phyloP scores from a whole-genome alignment of 2,888 invertebrate genomes.

The Megamerina dolium region DNA sequence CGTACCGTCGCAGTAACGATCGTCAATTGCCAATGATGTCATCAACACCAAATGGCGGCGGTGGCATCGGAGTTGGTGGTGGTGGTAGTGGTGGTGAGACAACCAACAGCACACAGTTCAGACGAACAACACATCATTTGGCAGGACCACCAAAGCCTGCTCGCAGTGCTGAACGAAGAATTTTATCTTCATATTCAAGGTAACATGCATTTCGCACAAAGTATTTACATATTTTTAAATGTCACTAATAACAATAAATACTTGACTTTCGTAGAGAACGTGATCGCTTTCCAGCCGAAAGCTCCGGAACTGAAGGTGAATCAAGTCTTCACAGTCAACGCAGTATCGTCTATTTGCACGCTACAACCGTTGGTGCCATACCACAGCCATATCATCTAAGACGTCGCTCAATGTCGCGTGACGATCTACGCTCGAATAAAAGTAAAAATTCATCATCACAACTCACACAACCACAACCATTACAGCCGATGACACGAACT shows the following conservation, averaged over 20 bases:
- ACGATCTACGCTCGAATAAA: conserved; percentile 63
- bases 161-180: conserved; percentile 40
- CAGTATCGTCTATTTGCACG: conserved; percentile 78
- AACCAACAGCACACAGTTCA: conserved; percentile 17
- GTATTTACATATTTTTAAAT: not conserved
- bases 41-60: conserved; percentile 20
- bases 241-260: not conserved
- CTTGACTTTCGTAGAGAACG: conserved; percentile 33
- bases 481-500: conserved; percentile 57
- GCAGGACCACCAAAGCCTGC: conserved; percentile 49
- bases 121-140: conserved; percentile 21
- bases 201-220: conserved; percentile 15
- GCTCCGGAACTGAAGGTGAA: conserved; percentile 65
- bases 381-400: conserved; percentile 65
- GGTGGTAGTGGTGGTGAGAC: conserved; percentile 16
- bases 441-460: too few species aligned
- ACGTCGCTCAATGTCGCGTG: conserved; percentile 64
- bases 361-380: conserved; percentile 82
- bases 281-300: conserved; percentile 47
- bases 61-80: conserved; percentile 1
- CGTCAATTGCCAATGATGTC: conserved; percentile 16
- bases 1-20: conserved; percentile 30
- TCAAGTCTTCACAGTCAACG: conserved; percentile 75
- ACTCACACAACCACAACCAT: conserved; percentile 27
- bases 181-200: conserved; percentile 29